Evolutionary conservation across 2,888 invertebrate genomes (phyloP), one percentile per base, ranked within the genome.

Genomic region (Seira sanloemensis): DNA sequence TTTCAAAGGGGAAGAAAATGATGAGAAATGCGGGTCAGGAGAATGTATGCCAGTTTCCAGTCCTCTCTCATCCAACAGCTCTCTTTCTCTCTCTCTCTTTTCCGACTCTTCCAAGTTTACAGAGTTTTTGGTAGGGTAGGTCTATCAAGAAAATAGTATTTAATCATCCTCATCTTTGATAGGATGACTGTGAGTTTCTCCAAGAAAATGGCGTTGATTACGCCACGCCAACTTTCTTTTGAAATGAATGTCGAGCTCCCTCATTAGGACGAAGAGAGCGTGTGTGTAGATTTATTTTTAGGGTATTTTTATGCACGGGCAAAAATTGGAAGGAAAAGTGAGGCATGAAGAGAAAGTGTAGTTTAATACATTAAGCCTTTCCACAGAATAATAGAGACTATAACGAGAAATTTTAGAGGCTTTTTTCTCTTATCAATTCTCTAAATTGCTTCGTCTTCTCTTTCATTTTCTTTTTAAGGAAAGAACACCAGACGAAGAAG

Each of bases 11-110:
- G 5, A 58, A 58, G n/a, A 58, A 58, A 21, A 62, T 21, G 16
- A 21, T 62, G 62, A 62, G 62, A 62, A 62, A 62, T 62, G 62
- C 62, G 62, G 62, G 62, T 62, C 62, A 62, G 62, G n/a, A n/a
- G n/a, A n/a, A n/a, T n/a, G n/a, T 23, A 21, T 62, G 62, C 23
- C 37, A 37, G 5, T 37, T 37, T 58, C 58, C 58, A 16, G 19
- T 62, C 62, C 5, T 7, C 12, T 62, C 21, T 21, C 62, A n/a
- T 62, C 21, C 19, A 62, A 62, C 62, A n/a, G n/a, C n/a, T n/a
- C n/a, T n/a, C n/a, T 62, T 62, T 7, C 58, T 58, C 58, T 62
- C 21, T 2, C 19, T 21, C 23, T n/a, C n/a, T n/a, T n/a, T n/a
- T n/a, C n/a, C n/a, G n/a, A n/a, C n/a, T n/a, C 62, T 2, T 50